Evolutionary conservation across 2,113 vertebrate species (phyloP).

Genomic region (Pterocles gutturalis): DNA sequence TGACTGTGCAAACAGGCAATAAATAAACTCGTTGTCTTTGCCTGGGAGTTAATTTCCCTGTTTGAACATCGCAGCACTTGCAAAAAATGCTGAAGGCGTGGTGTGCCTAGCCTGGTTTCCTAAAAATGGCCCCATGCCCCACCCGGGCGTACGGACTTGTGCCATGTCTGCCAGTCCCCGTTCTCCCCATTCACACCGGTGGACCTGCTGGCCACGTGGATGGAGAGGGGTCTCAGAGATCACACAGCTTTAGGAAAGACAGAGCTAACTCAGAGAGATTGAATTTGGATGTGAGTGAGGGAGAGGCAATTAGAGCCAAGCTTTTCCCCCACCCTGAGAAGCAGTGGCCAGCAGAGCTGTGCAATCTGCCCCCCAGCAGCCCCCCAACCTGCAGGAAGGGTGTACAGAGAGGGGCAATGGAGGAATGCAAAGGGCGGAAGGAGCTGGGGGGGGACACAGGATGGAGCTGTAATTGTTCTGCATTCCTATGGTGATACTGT

Average conservation of each 20-base stretch:
- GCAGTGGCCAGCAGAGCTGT: neutral
- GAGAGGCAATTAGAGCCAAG: neutral
- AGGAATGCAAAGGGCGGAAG: neutral
- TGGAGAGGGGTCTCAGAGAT: neutral
- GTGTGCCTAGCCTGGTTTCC: neutral
- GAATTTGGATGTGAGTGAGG: neutral
- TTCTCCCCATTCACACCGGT: neutral
- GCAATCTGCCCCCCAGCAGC: neutral
- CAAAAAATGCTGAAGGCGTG: neutral
- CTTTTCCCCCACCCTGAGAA: rapidly evolving
- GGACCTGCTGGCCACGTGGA: rapidly evolving
- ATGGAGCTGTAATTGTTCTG: neutral
- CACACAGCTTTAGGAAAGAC: neutral
- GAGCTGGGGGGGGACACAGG: neutral
- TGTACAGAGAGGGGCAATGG: neutral
- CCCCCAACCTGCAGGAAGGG: neutral
- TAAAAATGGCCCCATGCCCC: neutral
- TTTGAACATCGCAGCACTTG: slow-evolving; percentile 14
- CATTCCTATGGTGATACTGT: neutral
- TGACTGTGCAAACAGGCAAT: slow-evolving; percentile 6
- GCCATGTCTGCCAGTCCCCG: rapidly evolving
- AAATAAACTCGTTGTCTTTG: slow-evolving; percentile 12
- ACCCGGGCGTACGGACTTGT: rapidly evolving
- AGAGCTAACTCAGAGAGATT: neutral
- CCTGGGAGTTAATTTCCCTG: slow-evolving; percentile 4